Base-by-base conservation (phyloP, 2,797 vertebrate species). In the Pteropus rufus region DNA sequence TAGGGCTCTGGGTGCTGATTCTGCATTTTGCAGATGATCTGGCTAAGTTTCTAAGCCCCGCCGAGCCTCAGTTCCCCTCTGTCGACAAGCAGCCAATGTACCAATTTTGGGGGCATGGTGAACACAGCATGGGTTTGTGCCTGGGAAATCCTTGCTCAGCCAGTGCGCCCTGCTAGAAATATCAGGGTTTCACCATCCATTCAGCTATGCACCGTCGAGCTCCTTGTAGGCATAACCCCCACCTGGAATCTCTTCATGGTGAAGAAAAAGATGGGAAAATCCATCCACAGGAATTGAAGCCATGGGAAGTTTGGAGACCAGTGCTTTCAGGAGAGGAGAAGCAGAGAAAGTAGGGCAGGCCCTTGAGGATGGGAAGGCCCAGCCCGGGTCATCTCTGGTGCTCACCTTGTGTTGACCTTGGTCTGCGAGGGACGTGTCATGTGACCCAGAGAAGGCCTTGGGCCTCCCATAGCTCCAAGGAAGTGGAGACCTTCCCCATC, bases 51-150 rank as follows among this genome's bases (percentile, higher is more conserved):
- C 72, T 6, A 18, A 73, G 34, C 18, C 79, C 79, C 8, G 1
- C 46, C 2, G 0, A 39, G 69, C 64, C 64, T 34, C 24, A 0
- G 9, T 11, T 11, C 31, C 34, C 31, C 44, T 31, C n/a, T 0
- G 1, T 11, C 29, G 23, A 11, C 60, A 16, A 15, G 46, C 2
- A 2, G 31, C 82, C 29, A 8, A 36, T 4, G 2, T 5, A 2
- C 15, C 0, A 0, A 1, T 31, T 12, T 23, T 39, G 1, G 18
- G 70, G 56, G 2, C 2, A 3, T 7, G 16, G 31, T 23, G 10
- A 70, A 10, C 46, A 12, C 3, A 10, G 18, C 4, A 14, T 15
- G 70, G 84, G 34, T 34, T 41, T 1, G 31, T 62, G 58, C 41
- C n/a, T 10, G 5, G 1, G 44, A 52, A 70, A 34, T 7, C 65